Percentiles rank a stretch among this genome's conserved stretches.
Conservation (phyloP, 1,140 invertebrate genomes). For the Scaptodrosophila lebanonensis region DNA sequence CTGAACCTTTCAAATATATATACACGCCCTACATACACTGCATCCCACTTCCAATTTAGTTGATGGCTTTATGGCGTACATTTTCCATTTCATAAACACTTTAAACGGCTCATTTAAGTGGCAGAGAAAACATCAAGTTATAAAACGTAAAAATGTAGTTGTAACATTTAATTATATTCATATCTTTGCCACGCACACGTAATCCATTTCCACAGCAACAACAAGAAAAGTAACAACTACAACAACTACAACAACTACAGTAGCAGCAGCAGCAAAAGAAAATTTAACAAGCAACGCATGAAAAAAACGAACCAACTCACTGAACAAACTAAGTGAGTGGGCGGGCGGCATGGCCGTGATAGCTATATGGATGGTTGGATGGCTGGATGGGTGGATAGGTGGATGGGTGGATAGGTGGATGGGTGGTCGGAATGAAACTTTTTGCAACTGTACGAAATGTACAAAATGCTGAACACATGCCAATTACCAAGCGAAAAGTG, state of each 20-base stretch:
- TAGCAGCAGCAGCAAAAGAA: too few relatives aligned
- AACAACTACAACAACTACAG: too few relatives aligned
- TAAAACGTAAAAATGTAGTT: conserved; percentile 71
- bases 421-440: conserved; percentile 36
- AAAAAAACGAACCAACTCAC: too few relatives aligned
- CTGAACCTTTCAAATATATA: too few relatives aligned
- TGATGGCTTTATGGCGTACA: conserved; percentile 53
- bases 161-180: conserved; percentile 75
- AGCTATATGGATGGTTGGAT: too few relatives aligned
- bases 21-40: too few relatives aligned
- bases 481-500: conserved; percentile 58
- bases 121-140: conserved; percentile 43
- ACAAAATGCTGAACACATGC: conserved; percentile 74
- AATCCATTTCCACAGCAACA: conserved; percentile 30
- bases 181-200: conserved; percentile 67
- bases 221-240: too few relatives aligned
- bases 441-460: conserved; percentile 67
- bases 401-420: conserved; percentile 13
- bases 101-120: conserved; percentile 35
- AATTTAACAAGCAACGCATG: too few relatives aligned
- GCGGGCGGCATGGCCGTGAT: too few relatives aligned
- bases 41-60: conserved; percentile 50
- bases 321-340: too few relatives aligned
- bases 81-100: conserved; percentile 44
- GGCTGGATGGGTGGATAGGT: conserved; percentile 39